Percentiles rank a stretch among this genome's conserved stretches.
Evolutionary conservation across 2,113 vertebrate species (phyloP).

Genomic region (Phaethon lepturus): DNA sequence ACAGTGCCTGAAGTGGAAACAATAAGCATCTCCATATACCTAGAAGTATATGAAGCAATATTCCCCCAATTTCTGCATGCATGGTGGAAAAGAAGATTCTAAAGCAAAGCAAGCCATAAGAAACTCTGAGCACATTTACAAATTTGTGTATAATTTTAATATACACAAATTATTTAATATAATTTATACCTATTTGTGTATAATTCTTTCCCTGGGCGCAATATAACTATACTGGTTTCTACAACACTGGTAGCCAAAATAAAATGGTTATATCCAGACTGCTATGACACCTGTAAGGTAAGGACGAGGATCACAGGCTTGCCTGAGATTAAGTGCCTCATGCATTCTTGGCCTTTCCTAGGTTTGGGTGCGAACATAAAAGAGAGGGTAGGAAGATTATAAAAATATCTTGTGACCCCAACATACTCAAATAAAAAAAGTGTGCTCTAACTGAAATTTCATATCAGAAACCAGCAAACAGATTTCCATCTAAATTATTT

Average conservation of each 20-base stretch:
- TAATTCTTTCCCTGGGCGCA: conserved; percentile 36
- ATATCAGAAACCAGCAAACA: conserved; percentile 65
- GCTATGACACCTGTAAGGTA: background rate
- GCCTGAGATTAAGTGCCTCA: background rate
- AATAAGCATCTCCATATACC: background rate
- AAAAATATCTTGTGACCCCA: conserved; percentile 8
- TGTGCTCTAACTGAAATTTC: conserved; percentile 57
- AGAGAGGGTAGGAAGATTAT: background rate
- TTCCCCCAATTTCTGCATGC: background rate
- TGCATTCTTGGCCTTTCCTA: background rate
- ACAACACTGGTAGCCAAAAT: background rate
- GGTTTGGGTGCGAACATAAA: background rate
- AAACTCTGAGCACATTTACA: conserved; percentile 43
- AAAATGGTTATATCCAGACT: conserved; percentile 14
- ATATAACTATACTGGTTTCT: background rate
- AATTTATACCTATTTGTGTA: background rate
- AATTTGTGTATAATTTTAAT: background rate
- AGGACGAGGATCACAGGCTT: background rate
- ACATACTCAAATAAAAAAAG: conserved; percentile 16
- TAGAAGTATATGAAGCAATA: background rate
- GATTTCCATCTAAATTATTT: conserved; percentile 81
- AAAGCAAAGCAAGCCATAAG: conserved; percentile 20
- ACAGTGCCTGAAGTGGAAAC: background rate
- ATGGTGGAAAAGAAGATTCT: conserved; percentile 45
- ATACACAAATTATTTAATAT: too few species aligned